phyloP scores from a whole-genome alignment of 2,113 vertebrate species.

The Brevimyrus niger region DNA sequence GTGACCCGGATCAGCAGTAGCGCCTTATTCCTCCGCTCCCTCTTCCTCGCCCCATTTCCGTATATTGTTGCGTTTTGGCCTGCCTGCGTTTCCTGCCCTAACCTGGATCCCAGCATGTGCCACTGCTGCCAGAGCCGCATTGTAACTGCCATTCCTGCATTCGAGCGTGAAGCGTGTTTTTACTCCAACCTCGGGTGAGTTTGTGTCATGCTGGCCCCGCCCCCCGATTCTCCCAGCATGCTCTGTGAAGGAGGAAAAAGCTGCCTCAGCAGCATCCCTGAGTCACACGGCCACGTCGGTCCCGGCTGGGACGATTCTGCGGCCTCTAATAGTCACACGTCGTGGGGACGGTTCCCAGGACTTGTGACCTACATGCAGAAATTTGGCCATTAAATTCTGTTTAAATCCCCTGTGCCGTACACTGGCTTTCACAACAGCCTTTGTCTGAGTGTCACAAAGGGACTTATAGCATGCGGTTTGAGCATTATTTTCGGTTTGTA shows the following conservation, averaged over 20 bases:
- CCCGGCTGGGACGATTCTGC: neutral
- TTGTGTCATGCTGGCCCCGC: neutral
- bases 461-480: neutral
- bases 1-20: neutral
- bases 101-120: neutral
- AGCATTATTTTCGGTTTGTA: neutral
- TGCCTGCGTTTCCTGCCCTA: neutral
- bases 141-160: neutral
- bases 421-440: neutral
- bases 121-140: neutral
- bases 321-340: neutral
- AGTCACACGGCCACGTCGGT: neutral
- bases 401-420: neutral
- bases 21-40: neutral
- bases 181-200: neutral
- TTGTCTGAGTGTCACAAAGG: neutral
- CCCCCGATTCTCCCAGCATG: neutral
- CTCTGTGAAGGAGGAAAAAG: neutral
- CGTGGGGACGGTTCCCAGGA: neutral
- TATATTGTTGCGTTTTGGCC: neutral
- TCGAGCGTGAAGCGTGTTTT: neutral
- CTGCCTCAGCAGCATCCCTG: neutral
- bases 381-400: neutral
- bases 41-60: neutral
- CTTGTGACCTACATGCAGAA: neutral